Percentiles rank a stretch among this genome's conserved stretches.
Evolutionary conservation across 2,888 invertebrate species (phyloP).

Genomic region (Nomada hirtipes): DNA sequence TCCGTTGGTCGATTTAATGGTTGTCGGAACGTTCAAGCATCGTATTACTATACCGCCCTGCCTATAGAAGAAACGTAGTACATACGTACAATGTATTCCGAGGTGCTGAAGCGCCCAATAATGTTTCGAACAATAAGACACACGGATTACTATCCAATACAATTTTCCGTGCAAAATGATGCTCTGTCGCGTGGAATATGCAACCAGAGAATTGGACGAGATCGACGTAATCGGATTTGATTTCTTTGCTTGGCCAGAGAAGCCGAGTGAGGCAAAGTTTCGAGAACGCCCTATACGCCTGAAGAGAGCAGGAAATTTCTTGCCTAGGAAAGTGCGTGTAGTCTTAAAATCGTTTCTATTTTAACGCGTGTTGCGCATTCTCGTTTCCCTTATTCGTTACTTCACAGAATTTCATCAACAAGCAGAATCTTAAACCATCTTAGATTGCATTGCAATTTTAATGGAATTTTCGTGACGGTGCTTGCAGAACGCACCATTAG

Average conservation of each 20-base stretch:
- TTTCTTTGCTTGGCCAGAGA: conserved; percentile 40
- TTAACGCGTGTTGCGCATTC: background rate
- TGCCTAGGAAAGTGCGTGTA: background rate
- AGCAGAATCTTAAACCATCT: background rate
- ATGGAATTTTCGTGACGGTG: background rate
- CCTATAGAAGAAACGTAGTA: no score
- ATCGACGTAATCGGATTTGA: conserved; percentile 66
- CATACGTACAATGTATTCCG: no score
- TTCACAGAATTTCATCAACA: background rate
- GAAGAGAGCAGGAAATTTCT: background rate
- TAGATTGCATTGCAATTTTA: background rate
- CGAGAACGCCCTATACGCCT: background rate
- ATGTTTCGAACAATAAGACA: conserved; percentile 16
- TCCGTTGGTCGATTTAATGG: no score
- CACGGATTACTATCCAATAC: conserved; percentile 37
- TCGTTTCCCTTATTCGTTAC: background rate
- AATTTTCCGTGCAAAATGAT: conserved; percentile 52
- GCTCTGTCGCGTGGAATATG: background rate
- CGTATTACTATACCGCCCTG: no score
- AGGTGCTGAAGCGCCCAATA: no score
- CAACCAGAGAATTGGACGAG: conserved; percentile 37
- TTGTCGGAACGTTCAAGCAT: no score
- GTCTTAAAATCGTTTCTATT: background rate
- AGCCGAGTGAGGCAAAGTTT: conserved; percentile 23
- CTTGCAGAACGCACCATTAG: conserved; percentile 1